Percentiles rank a stretch among this genome's conserved stretches.
phyloP scores from a whole-genome alignment of 2,888 invertebrate species.

The Chrysolina oricalcia region DNA sequence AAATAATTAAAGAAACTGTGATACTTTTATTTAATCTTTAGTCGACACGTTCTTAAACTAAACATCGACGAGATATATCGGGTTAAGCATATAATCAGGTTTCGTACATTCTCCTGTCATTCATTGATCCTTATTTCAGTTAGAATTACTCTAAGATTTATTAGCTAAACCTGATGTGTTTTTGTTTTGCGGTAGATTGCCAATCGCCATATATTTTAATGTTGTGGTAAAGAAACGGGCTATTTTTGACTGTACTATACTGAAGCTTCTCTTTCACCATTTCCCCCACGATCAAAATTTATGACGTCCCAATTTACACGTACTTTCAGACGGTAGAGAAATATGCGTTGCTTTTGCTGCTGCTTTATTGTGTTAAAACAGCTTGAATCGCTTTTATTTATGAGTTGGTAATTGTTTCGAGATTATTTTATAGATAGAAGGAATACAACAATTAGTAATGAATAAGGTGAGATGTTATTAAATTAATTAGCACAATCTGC shows the following conservation, averaged over 20 bases:
- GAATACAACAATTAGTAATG: conserved; percentile 12
- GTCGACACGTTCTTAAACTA: too few relatives aligned
- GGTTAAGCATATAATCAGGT: too few relatives aligned
- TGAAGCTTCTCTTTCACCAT: conserved; percentile 32
- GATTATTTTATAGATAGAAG: conserved; percentile 12
- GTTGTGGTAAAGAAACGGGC: not conserved
- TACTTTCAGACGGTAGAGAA: conserved; percentile 41
- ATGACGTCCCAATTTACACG: conserved; percentile 47
- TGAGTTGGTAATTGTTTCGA: conserved; percentile 27
- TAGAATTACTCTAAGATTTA: too few relatives aligned
- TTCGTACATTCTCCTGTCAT: too few relatives aligned
- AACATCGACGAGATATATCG: too few relatives aligned
- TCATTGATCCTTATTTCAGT: too few relatives aligned
- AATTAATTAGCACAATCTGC: conserved; percentile 3
- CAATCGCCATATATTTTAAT: not conserved
- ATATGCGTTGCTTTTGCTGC: conserved; percentile 34
- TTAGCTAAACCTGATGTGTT: too few relatives aligned
- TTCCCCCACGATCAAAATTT: conserved; percentile 36
- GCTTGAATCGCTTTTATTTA: conserved; percentile 35
- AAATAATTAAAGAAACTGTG: too few relatives aligned
- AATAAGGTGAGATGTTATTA: conserved; percentile 11
- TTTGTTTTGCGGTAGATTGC: too few relatives aligned
- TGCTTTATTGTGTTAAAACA: conserved; percentile 31
- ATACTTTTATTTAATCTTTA: too few relatives aligned
- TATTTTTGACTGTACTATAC: conserved; percentile 31